phyloP scores from a whole-genome alignment of 2,888 invertebrate genomes.

The Ormyrus nitidulus region DNA sequence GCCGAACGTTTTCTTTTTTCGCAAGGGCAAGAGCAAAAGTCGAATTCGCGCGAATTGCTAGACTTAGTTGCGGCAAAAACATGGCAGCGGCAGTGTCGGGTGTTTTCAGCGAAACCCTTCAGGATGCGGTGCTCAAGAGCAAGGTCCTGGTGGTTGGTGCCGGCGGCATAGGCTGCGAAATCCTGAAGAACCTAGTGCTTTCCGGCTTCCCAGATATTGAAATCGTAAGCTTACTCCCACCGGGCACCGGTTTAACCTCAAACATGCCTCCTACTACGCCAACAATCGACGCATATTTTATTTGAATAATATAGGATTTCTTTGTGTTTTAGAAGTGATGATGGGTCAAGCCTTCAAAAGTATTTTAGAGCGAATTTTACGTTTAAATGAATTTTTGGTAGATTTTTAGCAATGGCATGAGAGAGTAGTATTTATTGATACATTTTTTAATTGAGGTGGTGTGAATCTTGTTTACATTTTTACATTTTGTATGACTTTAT shows the following conservation, averaged over 20 bases:
- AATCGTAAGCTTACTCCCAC: conserved; percentile 83
- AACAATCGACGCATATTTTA: too few species aligned
- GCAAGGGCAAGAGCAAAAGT: too few species aligned
- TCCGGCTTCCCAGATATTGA: conserved; percentile 95
- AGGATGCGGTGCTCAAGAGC: conserved; percentile 81
- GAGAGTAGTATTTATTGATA: neutral
- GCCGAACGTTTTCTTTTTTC: too few species aligned
- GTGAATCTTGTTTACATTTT: conserved; percentile 24
- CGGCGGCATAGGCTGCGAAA: conserved; percentile 99
- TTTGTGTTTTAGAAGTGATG: too few species aligned
- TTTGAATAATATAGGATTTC: too few species aligned
- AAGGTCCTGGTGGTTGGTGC: conserved; percentile 95
- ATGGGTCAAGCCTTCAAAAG: too few species aligned
- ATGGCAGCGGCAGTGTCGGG: conserved; percentile 84
- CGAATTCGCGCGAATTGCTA: too few species aligned
- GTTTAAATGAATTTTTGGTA: too few species aligned
- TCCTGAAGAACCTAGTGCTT: conserved; percentile 96
- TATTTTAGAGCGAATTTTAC: too few species aligned
- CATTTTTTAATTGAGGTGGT: neutral
- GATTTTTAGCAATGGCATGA: too few species aligned
- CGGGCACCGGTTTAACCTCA: conserved; percentile 18
- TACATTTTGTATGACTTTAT: neutral
- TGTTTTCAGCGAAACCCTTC: conserved; percentile 81
- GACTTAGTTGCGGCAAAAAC: conserved; percentile 58
- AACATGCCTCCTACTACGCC: neutral